phyloP scores from a whole-genome alignment of 2,797 vertebrate species.

The Steatocranus sp. region DNA sequence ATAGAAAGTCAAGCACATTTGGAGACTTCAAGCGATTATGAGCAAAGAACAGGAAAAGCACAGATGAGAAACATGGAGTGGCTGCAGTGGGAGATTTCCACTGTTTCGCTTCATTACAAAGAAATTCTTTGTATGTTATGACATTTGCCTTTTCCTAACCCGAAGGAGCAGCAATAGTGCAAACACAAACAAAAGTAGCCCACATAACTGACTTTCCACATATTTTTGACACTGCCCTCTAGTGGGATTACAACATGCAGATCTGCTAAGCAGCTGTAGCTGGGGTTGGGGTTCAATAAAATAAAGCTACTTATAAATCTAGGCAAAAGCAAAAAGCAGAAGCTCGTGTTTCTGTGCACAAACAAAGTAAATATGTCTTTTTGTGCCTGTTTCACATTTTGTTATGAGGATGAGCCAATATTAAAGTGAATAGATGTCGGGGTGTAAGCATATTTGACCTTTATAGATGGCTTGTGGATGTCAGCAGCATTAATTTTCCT shows the following conservation, averaged over 20 bases:
- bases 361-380: background rate
- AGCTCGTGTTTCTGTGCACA: rapidly evolving
- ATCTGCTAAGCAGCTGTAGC: background rate
- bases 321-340: background rate
- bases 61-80: background rate
- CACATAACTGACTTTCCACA: background rate
- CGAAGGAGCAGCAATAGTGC: rapidly evolving
- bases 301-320: background rate
- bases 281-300: rapidly evolving
- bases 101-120: background rate
- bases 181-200: background rate
- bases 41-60: background rate
- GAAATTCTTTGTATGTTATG: background rate
- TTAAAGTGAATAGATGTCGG: background rate
- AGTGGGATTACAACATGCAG: background rate
- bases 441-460: background rate
- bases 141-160: background rate
- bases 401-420: background rate
- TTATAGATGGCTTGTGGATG: background rate
- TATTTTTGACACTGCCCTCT: background rate
- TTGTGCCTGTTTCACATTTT: background rate
- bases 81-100: background rate
- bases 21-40: rapidly evolving
- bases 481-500: background rate
- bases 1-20: background rate